phyloP scores from a whole-genome alignment of 2,888 invertebrate genomes.

The Amphipyra berbera region DNA sequence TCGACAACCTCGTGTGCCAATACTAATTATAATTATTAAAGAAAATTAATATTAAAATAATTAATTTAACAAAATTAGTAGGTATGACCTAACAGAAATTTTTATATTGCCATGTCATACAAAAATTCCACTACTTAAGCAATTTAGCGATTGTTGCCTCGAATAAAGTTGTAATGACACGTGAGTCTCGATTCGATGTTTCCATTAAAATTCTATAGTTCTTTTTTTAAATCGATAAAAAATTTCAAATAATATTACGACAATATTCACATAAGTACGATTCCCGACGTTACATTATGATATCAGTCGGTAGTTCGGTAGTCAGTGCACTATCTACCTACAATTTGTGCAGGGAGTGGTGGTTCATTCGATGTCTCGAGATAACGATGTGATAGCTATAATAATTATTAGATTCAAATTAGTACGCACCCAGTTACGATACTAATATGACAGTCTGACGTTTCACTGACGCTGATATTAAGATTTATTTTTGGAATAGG shows the following conservation, averaged over 20 bases:
- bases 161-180: too few species aligned
- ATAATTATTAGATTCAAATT: conserved; percentile 67
- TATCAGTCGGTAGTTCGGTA: conserved; percentile 52
- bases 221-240: conserved; percentile 11
- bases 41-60: too few species aligned
- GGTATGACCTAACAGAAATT: too few species aligned
- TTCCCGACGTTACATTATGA: conserved; percentile 22
- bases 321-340: conserved; percentile 56
- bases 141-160: too few species aligned
- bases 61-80: too few species aligned
- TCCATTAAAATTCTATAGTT: neutral
- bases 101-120: too few species aligned
- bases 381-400: conserved; percentile 54
- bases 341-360: conserved; percentile 55
- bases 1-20: too few species aligned
- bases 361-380: conserved; percentile 43
- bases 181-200: neutral
- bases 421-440: conserved; percentile 55
- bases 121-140: too few species aligned
- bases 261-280: conserved; percentile 38
- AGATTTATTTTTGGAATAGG: conserved; percentile 18
- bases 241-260: neutral
- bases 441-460: conserved; percentile 50
- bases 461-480: conserved; percentile 9
- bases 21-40: too few species aligned